Conservation (phyloP, 2,888 invertebrate species). For the Polylopha cassiicola region DNA sequence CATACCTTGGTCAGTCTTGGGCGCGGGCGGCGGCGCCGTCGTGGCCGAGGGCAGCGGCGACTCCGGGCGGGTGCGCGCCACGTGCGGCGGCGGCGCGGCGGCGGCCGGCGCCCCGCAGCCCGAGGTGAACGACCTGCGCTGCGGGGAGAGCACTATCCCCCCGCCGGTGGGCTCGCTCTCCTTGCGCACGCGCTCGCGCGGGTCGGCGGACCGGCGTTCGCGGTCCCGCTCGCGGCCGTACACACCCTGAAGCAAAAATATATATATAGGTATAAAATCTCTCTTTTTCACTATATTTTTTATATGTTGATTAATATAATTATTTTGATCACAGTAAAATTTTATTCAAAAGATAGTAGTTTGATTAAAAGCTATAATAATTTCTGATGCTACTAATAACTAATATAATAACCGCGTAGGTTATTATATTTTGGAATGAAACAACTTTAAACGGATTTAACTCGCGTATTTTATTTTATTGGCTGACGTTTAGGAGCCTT, state of each 20-base stretch:
- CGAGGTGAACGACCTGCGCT: constrained; percentile 90
- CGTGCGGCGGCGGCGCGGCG: constrained; percentile 52
- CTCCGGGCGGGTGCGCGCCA: constrained; percentile 77
- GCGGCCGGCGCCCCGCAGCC: constrained; percentile 87
- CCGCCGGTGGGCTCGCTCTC: constrained; percentile 80
- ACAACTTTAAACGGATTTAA: too few relatives aligned
- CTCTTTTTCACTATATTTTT: neutral
- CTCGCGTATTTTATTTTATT: too few relatives aligned
- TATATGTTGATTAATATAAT: neutral
- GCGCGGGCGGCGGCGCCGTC: constrained; percentile 33
- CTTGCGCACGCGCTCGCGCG: constrained; percentile 86
- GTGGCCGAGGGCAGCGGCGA: constrained; percentile 50
- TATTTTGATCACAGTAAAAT: too few relatives aligned
- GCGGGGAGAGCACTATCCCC: constrained; percentile 90
- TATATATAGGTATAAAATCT: too few relatives aligned
- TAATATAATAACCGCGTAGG: too few relatives aligned
- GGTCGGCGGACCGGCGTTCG: constrained; percentile 78
- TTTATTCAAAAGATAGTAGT: too few relatives aligned
- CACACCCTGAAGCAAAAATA: constrained; percentile 47
- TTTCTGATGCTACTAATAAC: too few relatives aligned
- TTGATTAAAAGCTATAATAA: too few relatives aligned
- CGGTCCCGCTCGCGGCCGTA: constrained; percentile 54
- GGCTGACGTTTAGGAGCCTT: too few relatives aligned
- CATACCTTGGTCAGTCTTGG: constrained; percentile 52
- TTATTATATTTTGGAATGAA: too few relatives aligned